Evolutionary conservation across 2,797 vertebrate species (phyloP), one percentile per base, ranked within the genome.

Genomic region (Helicolenus hilgendorfi): DNA sequence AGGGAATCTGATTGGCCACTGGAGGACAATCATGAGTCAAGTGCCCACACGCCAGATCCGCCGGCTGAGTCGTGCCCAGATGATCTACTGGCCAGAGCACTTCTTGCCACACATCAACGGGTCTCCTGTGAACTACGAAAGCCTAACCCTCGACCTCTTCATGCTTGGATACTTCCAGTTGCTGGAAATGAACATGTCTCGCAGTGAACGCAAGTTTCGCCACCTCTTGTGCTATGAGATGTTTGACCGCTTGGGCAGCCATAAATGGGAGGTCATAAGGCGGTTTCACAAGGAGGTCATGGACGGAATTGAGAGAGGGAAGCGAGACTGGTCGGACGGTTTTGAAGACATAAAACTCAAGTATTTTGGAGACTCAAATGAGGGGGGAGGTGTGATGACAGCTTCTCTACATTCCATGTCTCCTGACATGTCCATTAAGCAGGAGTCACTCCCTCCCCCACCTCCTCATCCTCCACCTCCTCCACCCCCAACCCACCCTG

Each of bases 101-200:
- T 99, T 99, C 90, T 92, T 99, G 88, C 99, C 99, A 1, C 97
- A 98, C 4, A 94, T 98, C 2, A 96, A 97, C 0, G 98, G 98
- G 1, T 92, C 96, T 0, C 98, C 98, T 0, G 96, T 98, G 76
- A 90, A 92, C 49, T 98, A 99, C 0, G 97, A 99, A 89, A 98
- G 97, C 92, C 97, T 99, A 69, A 98, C 98, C 0, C 97, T 99
- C 0, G 99, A 99, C 94, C 99, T 99, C 63, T 99, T 99, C 94
- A 99, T 99, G 99, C 97, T 99, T 15, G 99, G 99, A 81, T 99
- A 99, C 93, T 99, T 99, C 92, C 99, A 99, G 96, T 95, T 99
- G 68, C 96, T 99, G 27, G 99, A 99, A 95, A 99, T 99, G 99
- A 97, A 94, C 83, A 98, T 99, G 96, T 98, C 98, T 76, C 98